These are phyloP conservation scores for Agrotis clavis DNA, from an alignment of 2,888 invertebrate species.

Conservation along the genomic window DNA sequence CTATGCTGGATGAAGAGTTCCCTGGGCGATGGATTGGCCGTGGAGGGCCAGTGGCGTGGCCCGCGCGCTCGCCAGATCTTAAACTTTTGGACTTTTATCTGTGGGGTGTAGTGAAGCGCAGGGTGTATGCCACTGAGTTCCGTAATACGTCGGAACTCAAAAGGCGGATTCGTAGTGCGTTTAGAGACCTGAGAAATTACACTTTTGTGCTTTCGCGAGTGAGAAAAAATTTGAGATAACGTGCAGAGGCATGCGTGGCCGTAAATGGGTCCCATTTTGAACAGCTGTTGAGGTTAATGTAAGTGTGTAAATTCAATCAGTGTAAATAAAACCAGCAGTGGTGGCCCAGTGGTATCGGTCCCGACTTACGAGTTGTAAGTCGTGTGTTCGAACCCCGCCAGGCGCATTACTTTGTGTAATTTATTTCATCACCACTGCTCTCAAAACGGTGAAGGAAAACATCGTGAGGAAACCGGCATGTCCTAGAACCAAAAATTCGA, in stretches of 20 bases:
- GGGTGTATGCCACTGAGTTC: slow-evolving; percentile 3
- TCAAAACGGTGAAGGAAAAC: no score
- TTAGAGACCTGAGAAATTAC: background rate
- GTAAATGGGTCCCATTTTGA: slow-evolving; percentile 1
- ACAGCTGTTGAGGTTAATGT: no score
- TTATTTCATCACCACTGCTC: no score
- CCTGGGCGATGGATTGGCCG: background rate
- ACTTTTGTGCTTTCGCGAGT: background rate
- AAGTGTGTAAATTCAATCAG: no score
- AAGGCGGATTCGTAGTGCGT: slow-evolving; percentile 5
- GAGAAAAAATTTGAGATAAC: background rate
- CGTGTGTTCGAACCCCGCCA: no score
- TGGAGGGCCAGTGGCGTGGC: background rate
- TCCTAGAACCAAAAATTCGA: no score
- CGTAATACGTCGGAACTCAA: background rate
- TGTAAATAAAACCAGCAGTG: no score
- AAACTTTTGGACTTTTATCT: background rate
- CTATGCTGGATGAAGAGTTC: background rate
- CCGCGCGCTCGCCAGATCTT: background rate
- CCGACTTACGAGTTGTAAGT: no score
- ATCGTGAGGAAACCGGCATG: no score
- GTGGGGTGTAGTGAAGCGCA: background rate
- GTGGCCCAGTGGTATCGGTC: no score
- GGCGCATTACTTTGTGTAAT: no score
- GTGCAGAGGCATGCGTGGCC: background rate